phyloP scores from a whole-genome alignment of 2,797 vertebrate species.

The Alfaro cultratus region DNA sequence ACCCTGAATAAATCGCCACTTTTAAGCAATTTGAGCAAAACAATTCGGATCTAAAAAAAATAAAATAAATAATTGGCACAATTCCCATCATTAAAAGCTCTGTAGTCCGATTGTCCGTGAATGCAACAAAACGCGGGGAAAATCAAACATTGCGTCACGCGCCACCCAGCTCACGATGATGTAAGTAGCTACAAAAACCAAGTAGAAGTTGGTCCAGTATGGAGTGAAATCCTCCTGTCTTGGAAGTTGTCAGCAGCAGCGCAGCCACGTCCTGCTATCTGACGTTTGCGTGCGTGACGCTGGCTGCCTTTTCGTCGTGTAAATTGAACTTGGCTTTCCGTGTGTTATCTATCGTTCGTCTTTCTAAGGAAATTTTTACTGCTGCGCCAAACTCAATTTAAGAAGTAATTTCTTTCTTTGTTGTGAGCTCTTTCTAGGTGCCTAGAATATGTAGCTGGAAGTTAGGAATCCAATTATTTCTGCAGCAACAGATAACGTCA shows the following conservation, averaged over 20 bases:
- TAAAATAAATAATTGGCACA: too few relatives aligned
- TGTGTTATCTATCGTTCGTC: neutral
- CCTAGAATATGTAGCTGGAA: neutral
- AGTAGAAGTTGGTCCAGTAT: neutral
- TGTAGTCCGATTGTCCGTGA: rapidly evolving
- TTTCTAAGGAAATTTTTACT: neutral
- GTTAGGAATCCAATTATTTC: conserved; percentile 13
- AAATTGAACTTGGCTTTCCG: neutral
- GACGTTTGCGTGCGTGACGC: neutral
- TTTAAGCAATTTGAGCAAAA: too few relatives aligned
- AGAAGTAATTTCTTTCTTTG: conserved; percentile 5
- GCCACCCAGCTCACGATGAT: neutral
- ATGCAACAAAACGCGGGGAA: conserved; percentile 50
- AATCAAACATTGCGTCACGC: conserved; percentile 32
- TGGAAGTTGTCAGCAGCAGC: neutral
- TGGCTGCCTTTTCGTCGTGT: neutral
- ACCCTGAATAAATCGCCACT: too few relatives aligned
- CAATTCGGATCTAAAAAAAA: neutral
- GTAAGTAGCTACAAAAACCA: neutral
- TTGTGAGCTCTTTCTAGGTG: neutral
- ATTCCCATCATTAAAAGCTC: neutral
- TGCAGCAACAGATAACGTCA: neutral
- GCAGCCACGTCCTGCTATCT: neutral
- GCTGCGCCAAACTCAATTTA: conserved; percentile 10
- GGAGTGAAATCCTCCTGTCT: neutral